A percentile compares a stretch with the other conserved stretches of the same genome.
These are phyloP conservation scores for Damaliscus lunatus DNA, from an alignment of 2,113 vertebrate genomes.

Conservation along the genomic window DNA sequence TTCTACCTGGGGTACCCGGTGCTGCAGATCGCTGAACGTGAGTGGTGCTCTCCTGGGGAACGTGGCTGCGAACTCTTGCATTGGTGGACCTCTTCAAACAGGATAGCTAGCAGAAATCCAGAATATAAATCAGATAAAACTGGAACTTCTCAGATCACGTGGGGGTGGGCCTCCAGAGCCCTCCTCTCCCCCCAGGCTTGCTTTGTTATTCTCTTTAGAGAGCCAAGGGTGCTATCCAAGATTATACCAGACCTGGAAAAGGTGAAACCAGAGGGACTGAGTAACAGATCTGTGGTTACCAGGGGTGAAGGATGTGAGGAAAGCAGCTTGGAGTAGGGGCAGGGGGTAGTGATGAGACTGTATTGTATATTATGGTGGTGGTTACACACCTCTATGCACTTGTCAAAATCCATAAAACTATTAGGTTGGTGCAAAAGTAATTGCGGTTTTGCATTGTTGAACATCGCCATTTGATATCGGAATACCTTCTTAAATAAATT, in stretches of 20 bases:
- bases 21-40: slow-evolving; percentile 96
- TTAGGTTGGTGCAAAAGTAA: not conserved
- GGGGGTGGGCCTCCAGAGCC: not conserved
- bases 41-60: slow-evolving; percentile 76
- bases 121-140: not conserved
- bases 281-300: not conserved
- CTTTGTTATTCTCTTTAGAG: not conserved
- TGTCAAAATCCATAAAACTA: not conserved
- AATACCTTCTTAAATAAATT: not conserved
- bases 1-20: slow-evolving; percentile 97
- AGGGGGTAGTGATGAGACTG: not conserved
- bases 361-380: not conserved
- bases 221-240: not conserved
- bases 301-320: no score
- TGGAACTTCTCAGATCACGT: not conserved
- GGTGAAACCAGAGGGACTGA: not conserved
- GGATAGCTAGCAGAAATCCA: not conserved
- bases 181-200: not conserved
- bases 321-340: not conserved
- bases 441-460: not conserved
- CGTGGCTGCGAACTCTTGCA: rapidly evolving
- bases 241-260: not conserved
- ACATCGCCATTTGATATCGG: not conserved
- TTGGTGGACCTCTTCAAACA: not conserved
- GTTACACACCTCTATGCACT: not conserved